Base-by-base conservation (phyloP, 2,113 vertebrate species). In the Petroica traversi region DNA sequence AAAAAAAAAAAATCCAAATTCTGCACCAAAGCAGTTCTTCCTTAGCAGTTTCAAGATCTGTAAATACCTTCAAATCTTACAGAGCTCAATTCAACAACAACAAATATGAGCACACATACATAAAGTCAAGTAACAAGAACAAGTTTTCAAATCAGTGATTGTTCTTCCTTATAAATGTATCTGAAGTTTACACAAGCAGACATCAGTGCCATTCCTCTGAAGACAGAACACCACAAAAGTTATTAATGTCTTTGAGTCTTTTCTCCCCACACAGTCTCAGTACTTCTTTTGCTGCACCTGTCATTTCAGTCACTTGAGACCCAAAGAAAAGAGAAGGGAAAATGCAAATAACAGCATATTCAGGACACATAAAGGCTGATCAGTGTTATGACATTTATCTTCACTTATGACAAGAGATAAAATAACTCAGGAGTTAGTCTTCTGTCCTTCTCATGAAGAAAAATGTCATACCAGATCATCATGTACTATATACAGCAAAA, bases 341-440 rank as follows among this genome's bases (percentile, higher is more conserved):
- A 97, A 96, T 45, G 91, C 84, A 93, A 96, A 89, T 85, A 94
- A 74, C 69, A 57, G 81, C 79, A 83, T 17, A 64, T 93, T 89
- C 82, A 78, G 61, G 95, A 91, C 74, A 75, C 43, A 92, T 20
- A 80, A 96, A 62, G 79, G 49, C 84, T 93, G 62, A 90, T 94
- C 93, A 94, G 77, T 95, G 93, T 91, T 88, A 88, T 85, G 94
- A 96, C 96, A 95, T 95, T 94, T 69, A 93, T 96, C 91, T 97
- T 95, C 77, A 76, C 91, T 93, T 92, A 48, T 74, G 74, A 95
- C 82, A 83, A 88, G 64, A 88, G 52, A 93, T 85, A 84, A 95
- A 91, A 83, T 81, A 84, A 91, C 71, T 89, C 49, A 28, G 51
- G 55, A 97, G 64, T 71, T 52, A 18, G 40, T 19, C 91, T 69